A percentile compares a stretch with the other conserved stretches of the same genome.
Conservation (phyloP, 2,113 vertebrate genomes). For the Megalops atlanticus region DNA sequence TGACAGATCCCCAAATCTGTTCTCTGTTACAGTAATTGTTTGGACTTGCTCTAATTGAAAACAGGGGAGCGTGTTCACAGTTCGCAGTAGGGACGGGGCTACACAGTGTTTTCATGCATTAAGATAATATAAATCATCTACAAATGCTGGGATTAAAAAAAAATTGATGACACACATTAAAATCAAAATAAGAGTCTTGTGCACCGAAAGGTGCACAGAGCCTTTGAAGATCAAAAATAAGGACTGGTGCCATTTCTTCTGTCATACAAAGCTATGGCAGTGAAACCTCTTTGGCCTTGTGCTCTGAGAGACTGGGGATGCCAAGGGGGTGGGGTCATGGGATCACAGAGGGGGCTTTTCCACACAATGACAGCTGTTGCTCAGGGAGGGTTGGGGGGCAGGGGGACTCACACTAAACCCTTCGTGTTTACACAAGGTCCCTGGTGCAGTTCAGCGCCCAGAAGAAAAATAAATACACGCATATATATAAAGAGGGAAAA, state of each 20-base stretch:
- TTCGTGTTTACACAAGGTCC: slow-evolving; percentile 59
- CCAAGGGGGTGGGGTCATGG: slow-evolving; percentile 33
- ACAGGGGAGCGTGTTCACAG: slow-evolving; percentile 33
- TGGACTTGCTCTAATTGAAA: slow-evolving; percentile 51
- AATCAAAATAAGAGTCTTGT: too few species aligned
- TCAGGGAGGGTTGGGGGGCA: slow-evolving; percentile 25
- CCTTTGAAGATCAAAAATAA: background rate
- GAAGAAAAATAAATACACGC: slow-evolving; percentile 58
- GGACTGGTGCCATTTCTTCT: background rate
- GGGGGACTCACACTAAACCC: slow-evolving; percentile 44
- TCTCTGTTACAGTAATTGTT: slow-evolving; percentile 46
- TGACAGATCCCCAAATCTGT: slow-evolving; percentile 42
- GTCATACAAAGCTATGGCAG: slow-evolving; percentile 17
- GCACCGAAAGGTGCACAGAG: too few species aligned
- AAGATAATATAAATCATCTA: slow-evolving; percentile 20
- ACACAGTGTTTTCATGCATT: slow-evolving; percentile 21
- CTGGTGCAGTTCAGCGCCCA: slow-evolving; percentile 44
- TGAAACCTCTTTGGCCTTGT: background rate
- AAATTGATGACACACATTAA: background rate
- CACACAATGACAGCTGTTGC: slow-evolving; percentile 39
- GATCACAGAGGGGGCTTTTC: slow-evolving; percentile 36
- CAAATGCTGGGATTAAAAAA: slow-evolving; percentile 18
- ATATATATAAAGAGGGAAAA: slow-evolving; percentile 38
- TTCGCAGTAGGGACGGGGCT: slow-evolving; percentile 27
- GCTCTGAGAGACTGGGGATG: slow-evolving; percentile 2